phyloP scores from a whole-genome alignment of 2,113 vertebrate genomes.

The Chloropsis hardwickii region DNA sequence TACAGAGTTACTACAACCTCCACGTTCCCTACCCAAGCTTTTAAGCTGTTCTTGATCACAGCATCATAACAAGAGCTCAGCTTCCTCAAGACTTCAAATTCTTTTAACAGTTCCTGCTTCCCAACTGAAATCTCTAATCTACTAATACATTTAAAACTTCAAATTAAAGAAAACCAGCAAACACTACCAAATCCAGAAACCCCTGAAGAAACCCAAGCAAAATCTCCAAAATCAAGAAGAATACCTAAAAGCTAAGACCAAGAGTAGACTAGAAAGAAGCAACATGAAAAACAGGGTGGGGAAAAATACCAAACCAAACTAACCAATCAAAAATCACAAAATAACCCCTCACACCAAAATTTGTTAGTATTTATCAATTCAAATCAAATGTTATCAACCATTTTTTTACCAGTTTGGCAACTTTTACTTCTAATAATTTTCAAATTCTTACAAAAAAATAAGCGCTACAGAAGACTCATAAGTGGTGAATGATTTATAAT shows the following conservation, averaged over 20 bases:
- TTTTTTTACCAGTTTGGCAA: not conserved
- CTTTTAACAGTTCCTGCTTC: not conserved
- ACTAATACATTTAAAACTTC: not conserved
- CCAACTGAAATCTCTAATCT: not conserved
- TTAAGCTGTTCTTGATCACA: not conserved
- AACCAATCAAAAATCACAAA: not conserved
- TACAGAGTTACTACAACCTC: not conserved
- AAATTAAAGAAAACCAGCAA: not conserved
- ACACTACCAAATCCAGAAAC: not conserved
- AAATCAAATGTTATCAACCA: not conserved
- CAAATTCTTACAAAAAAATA: too few species aligned
- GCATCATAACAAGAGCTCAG: not conserved
- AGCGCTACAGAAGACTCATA: not conserved
- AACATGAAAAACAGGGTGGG: not conserved
- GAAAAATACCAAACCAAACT: not conserved
- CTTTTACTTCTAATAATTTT: not conserved
- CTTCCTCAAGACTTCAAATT: not conserved
- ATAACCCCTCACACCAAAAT: not conserved
- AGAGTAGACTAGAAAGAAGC: not conserved
- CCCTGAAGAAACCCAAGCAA: not conserved
- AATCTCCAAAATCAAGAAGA: not conserved
- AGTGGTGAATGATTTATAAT: not conserved
- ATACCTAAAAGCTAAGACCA: not conserved
- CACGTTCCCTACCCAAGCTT: not conserved
- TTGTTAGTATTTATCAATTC: not conserved